Evolutionary conservation across 2,113 vertebrate genomes (phyloP).

Genomic region (Eurystomus gularis): DNA sequence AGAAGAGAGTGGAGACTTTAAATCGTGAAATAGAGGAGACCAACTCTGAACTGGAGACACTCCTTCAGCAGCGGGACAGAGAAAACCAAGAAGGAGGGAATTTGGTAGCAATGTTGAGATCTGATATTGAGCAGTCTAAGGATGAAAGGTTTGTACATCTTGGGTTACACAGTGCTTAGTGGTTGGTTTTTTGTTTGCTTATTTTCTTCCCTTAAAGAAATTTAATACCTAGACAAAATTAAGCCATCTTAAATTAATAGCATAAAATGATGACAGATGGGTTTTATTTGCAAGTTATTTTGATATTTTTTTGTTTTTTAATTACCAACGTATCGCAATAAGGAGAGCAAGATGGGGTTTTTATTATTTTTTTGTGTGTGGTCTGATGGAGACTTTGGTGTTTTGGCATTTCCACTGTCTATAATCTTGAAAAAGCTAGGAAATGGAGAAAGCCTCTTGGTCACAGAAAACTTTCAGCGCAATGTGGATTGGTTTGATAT

Average conservation of each 20-base stretch:
- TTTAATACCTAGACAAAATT: not conserved
- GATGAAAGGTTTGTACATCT: constrained; percentile 78
- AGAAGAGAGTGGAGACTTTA: constrained; percentile 76
- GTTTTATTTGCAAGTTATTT: not conserved
- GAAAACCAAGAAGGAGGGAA: constrained; percentile 85
- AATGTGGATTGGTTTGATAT: not conserved
- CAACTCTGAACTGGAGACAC: constrained; percentile 77
- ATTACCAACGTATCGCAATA: not conserved
- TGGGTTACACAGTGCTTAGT: not conserved
- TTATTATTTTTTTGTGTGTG: not conserved
- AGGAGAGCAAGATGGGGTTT: not conserved
- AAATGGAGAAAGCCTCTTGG: not conserved
- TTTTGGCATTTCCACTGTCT: not conserved
- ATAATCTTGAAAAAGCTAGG: not conserved
- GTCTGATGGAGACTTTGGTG: not conserved
- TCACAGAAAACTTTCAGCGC: not conserved
- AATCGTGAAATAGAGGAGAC: constrained; percentile 76
- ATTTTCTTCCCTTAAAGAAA: not conserved
- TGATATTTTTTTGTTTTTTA: not conserved
- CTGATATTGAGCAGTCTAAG: constrained; percentile 78
- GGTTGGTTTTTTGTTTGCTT: not conserved
- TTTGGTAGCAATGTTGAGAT: constrained; percentile 84
- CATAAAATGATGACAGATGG: not conserved
- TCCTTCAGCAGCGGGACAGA: constrained; percentile 79
- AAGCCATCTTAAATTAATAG: not conserved